These are phyloP conservation scores for Nomada flava DNA, from an alignment of 2,888 invertebrate species.

Conservation along the genomic window DNA sequence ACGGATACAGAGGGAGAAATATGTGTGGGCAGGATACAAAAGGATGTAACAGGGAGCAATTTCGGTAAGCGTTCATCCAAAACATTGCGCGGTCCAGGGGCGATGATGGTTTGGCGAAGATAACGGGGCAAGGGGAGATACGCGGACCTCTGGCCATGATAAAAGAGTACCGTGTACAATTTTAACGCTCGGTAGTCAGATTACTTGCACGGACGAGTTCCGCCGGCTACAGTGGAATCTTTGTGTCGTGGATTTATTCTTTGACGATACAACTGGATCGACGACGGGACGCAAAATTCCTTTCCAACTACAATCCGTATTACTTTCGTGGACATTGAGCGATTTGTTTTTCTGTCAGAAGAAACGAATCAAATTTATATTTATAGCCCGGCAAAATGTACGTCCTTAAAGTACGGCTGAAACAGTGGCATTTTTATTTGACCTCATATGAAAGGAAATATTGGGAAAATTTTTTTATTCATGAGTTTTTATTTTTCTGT, in stretches of 20 bases:
- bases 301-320: too few species aligned
- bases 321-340: too few species aligned
- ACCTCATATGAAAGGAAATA: too few species aligned
- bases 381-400: too few species aligned
- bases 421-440: too few species aligned
- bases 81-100: constrained; percentile 54
- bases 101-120: constrained; percentile 46
- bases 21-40: neutral
- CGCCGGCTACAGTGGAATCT: neutral
- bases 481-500: too few species aligned
- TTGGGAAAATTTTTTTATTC: too few species aligned
- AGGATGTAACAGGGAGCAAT: constrained; percentile 56
- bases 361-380: too few species aligned
- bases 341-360: too few species aligned
- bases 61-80: constrained; percentile 66
- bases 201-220: constrained; percentile 41
- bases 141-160: constrained; percentile 12
- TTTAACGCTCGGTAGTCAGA: constrained; percentile 57
- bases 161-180: constrained; percentile 57
- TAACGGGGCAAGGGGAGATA: constrained; percentile 22
- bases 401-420: too few species aligned
- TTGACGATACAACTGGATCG: neutral
- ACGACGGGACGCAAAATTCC: too few species aligned
- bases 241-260: constrained; percentile 34
- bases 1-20: constrained; percentile 5